These are phyloP conservation scores for Invenusta paracnida DNA, from an alignment of 2,888 invertebrate species.

Conservation along the genomic window DNA sequence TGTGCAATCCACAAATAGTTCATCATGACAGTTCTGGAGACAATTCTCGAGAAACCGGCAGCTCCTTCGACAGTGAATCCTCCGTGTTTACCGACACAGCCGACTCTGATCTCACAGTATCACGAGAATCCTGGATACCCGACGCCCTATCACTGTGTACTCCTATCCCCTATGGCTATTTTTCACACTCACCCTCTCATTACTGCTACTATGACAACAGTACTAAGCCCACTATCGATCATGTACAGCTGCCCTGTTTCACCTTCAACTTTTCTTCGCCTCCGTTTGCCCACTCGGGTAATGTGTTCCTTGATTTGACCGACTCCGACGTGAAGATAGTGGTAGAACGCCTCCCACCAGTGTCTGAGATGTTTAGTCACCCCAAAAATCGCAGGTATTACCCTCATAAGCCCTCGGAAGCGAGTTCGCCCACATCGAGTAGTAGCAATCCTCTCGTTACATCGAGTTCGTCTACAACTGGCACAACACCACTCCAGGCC, in stretches of 20 bases:
- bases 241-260: not conserved
- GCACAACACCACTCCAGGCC: no score
- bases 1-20: not conserved
- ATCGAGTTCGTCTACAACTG: not conserved
- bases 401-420: not conserved
- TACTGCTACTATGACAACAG: not conserved
- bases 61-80: not conserved
- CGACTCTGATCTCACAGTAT: not conserved
- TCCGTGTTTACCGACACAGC: not conserved
- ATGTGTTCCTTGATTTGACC: conserved; percentile 12
- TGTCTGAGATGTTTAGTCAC: not conserved
- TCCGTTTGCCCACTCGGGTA: not conserved
- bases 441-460: not conserved
- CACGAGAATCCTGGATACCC: not conserved
- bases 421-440: not conserved
- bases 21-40: not conserved
- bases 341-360: not conserved
- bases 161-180: no score
- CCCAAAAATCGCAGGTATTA: not conserved
- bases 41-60: not conserved
- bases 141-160: not conserved
- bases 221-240: not conserved
- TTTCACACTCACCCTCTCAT: not conserved
- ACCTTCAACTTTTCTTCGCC: not conserved
- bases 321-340: not conserved